phyloP scores from a whole-genome alignment of 2,888 invertebrate species.

The Hypercompe scribonia region DNA sequence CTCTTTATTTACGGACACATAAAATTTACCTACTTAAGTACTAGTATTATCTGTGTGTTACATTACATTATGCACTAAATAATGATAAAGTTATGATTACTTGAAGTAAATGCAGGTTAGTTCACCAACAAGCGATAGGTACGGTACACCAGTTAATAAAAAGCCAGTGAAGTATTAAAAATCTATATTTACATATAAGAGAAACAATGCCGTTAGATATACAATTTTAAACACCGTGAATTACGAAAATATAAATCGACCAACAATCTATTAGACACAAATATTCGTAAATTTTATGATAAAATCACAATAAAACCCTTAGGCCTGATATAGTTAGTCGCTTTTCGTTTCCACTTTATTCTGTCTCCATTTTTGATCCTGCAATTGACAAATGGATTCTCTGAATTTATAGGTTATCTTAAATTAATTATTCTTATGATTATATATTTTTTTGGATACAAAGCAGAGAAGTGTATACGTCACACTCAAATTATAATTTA shows the following conservation, averaged over 20 bases:
- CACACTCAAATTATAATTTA: background rate
- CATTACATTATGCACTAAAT: too few species aligned
- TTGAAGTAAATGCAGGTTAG: constrained; percentile 5
- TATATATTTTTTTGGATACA: constrained; percentile 2
- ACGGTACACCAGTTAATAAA: constrained; percentile 45
- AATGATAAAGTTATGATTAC: background rate
- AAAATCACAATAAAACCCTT: constrained; percentile 42
- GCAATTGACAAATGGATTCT: constrained; percentile 63
- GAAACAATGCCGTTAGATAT: constrained; percentile 64
- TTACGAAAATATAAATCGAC: constrained; percentile 69
- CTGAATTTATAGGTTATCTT: constrained; percentile 27
- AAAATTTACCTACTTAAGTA: too few species aligned
- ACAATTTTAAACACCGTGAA: constrained; percentile 62
- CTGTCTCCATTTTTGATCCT: constrained; percentile 84
- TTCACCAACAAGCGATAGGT: background rate
- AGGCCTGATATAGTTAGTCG: constrained; percentile 61
- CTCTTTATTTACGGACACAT: too few species aligned
- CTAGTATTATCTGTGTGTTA: too few species aligned
- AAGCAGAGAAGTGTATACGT: background rate
- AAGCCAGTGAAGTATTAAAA: constrained; percentile 55
- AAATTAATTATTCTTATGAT: constrained; percentile 2
- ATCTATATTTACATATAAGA: constrained; percentile 72
- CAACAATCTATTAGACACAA: constrained; percentile 48
- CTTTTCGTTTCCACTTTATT: constrained; percentile 79
- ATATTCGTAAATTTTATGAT: constrained; percentile 40